Base-by-base conservation (phyloP, 2,888 invertebrate species). In the Macrosoma leucophasiata region DNA sequence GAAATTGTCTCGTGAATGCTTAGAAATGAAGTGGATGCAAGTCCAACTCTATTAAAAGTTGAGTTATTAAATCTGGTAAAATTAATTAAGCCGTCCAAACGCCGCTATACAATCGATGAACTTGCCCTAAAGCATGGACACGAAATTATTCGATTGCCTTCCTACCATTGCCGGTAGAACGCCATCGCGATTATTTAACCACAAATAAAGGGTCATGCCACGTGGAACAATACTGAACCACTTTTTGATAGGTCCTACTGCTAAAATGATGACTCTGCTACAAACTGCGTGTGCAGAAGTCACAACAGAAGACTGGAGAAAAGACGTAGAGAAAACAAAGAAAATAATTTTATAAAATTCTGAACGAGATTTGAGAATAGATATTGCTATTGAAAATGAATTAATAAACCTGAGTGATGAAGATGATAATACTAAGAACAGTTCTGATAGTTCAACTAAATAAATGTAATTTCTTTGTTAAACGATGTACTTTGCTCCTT, bases 131-230 rank as follows among this genome's bases (percentile, higher is more conserved):
- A 29, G 26, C 26, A 36, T 36, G 36, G 36, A 26, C 22, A 33
- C 27, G 20, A 20, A 21, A 22, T 33, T 21, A 26, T 33, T 21
- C 21, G 20, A 36, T 24, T 23, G 23, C 29, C 20, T 6, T 10
- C 5, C 3, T 29, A 29, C 19, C 29, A 29, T 14, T 29, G 21
- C 13, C n/a, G 21, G 15, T 23, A 34, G 3, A 34, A 14, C 15
- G 22, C 3, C 3, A 23, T 20, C 7, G 14, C 11, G 17, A 41
- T 42, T 47, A 55, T 50, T 46, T 39, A 55, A 43, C 41, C 46
- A 8, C 18, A 18, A 43, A 48, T 20, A 46, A 38, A 43, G n/a
- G n/a, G n/a, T n/a, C n/a, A n/a, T n/a, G n/a, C n/a, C n/a, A n/a
- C n/a, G n/a, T n/a, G 43, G 10, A 41, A 49, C 43, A 44, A 39